A percentile compares a stretch with the other conserved stretches of the same genome.
Conservation (phyloP, 2,113 vertebrate genomes). For the Pseudonaja textilis region DNA sequence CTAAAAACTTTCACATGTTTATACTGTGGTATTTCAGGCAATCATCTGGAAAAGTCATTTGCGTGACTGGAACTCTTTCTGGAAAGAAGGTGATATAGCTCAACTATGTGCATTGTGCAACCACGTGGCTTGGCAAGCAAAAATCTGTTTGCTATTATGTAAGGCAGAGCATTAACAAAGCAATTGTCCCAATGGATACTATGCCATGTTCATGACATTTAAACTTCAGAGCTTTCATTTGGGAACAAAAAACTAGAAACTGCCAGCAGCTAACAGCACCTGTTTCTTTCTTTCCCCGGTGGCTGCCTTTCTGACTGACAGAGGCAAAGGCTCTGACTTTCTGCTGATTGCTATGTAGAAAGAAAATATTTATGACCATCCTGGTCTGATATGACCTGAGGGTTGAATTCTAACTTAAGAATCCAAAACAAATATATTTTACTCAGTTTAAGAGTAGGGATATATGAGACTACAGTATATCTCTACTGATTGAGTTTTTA, state of each 20-base stretch:
- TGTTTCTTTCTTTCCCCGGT: constrained; percentile 15
- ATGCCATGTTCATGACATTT: constrained; percentile 17
- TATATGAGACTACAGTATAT: neutral
- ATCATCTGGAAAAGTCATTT: constrained; percentile 2
- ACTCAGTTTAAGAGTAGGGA: neutral
- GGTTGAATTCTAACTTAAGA: constrained; percentile 1
- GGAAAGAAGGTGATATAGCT: constrained; percentile 1
- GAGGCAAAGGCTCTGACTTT: constrained; percentile 33
- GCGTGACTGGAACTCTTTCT: constrained; percentile 20
- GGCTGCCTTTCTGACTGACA: neutral
- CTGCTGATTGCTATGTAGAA: constrained; percentile 3
- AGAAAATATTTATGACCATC: constrained; percentile 15
- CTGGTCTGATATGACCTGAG: constrained; percentile 19
- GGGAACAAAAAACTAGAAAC: constrained; percentile 11
- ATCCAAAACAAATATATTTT: neutral
- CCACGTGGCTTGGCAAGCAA: constrained; percentile 31
- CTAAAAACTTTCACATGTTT: neutral
- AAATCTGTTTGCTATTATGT: neutral
- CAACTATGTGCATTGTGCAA: neutral
- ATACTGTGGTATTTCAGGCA: constrained; percentile 10
- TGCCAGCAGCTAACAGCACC: neutral
- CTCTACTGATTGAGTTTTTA: neutral
- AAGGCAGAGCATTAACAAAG: constrained; percentile 22
- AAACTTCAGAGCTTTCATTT: neutral
- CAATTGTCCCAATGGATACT: neutral